These are phyloP conservation scores for Myodes glareolus DNA, from an alignment of 2,113 vertebrate genomes.

Conservation along the genomic window DNA sequence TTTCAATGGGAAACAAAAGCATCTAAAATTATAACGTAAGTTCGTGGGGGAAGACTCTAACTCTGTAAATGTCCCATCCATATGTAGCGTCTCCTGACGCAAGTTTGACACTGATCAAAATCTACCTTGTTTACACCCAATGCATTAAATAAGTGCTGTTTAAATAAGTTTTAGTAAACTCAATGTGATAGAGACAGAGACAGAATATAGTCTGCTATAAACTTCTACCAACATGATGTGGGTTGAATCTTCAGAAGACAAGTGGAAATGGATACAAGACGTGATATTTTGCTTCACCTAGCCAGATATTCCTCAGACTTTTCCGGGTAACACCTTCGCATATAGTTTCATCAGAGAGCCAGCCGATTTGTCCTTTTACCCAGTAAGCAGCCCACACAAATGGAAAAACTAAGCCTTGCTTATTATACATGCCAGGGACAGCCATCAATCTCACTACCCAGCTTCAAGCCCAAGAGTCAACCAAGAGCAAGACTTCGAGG, in stretches of 20 bases:
- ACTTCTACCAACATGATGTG: background rate
- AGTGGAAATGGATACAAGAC: background rate
- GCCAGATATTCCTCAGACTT: background rate
- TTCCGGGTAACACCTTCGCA: background rate
- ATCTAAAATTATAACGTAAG: background rate
- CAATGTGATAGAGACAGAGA: background rate
- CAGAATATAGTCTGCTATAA: background rate
- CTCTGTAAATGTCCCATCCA: background rate
- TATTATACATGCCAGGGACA: background rate
- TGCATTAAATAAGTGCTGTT: background rate
- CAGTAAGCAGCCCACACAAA: background rate
- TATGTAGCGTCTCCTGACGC: background rate
- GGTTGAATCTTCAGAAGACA: background rate
- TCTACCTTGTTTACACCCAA: background rate
- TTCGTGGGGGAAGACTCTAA: background rate
- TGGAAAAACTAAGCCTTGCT: background rate
- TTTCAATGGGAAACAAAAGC: constrained; percentile 37
- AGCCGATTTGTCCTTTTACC: background rate
- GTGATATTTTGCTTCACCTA: background rate
- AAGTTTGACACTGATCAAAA: background rate
- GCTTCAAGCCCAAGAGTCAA: background rate
- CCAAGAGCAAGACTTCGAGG: background rate
- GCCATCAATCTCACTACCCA: background rate
- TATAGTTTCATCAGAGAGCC: background rate
- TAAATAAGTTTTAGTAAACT: background rate